Evolutionary conservation across 2,113 vertebrate species (phyloP), one percentile per base, ranked within the genome.

Genomic region (Myiopsitta monachus): DNA sequence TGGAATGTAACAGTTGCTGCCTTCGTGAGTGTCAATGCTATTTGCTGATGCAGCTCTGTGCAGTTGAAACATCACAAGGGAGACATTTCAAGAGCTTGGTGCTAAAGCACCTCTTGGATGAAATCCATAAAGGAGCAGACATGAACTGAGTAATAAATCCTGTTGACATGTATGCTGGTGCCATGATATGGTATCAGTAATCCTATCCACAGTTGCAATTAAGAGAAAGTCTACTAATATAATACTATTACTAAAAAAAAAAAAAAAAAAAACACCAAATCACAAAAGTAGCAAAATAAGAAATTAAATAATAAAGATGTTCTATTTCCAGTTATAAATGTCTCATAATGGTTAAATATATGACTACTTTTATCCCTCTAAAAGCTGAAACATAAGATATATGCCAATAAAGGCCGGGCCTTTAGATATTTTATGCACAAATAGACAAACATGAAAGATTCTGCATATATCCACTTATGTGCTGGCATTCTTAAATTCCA

Each of bases 1-100:
- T 96, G 97, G 97, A 94, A 97, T 97, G 96, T 95, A 98, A 90
- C 92, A 90, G 96, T 95, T 94, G 97, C 96, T 97, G 96, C 93
- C 89, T 96, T 96, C 73, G 12, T 96, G 91, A 94, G 90, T 90
- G 89, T 96, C 97, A 96, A 39, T 95, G 86, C 87, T 95, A 91
- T 97, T 97, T 97, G 96, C 97, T 97, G 97, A 98, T 94, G 96
- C 96, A 95, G 95, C 93, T 96, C 70, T 93, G 85, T 94, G 82
- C 76, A 92, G 93, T 81, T 95, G 92, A 95, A 95, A 81, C 52
- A 92, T 88, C 96, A 97, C 96, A 92, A 97, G 96, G 95, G 97
- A 98, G 87, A 67, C 92, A 96, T 98, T 97, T 97, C 79, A 83
- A 94, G 90, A 97, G 93, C 84, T 96, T 16, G 24, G 4, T 91